Evolutionary conservation across 2,113 vertebrate genomes (phyloP), one percentile per base, ranked within the genome.

Genomic region (Bubo bubo): DNA sequence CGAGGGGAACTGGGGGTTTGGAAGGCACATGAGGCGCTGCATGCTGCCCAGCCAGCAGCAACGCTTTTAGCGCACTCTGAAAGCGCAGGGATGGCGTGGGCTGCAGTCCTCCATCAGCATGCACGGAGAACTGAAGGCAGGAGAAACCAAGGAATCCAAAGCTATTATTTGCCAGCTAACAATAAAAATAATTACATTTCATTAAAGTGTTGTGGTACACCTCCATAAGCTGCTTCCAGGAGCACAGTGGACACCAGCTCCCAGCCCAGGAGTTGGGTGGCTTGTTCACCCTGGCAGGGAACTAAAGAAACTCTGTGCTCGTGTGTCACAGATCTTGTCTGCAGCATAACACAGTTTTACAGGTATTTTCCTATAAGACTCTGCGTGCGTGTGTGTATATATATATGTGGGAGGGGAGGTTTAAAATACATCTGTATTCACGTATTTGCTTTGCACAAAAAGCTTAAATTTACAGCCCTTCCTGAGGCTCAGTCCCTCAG

Each of bases 271-370:
- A 37, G 37, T 47, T 60, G 39, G 26, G 49, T 11, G 14, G 53
- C 27, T 1, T 3, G 0, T 9, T 6, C 41, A 8, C 12, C 80
- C 50, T 8, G 12, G 41, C 52, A 71, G 35, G n/a, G 67, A 84
- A 37, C 26, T 32, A 4, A 34, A 14, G 22, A 37, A 76, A 41
- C 28, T 75, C 39, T 13, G 35, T 62, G 52, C 52, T 82, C 1
- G 0, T 4, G 52, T 43, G 58, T 18, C 47, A 22, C 17, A 0
- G 68, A 43, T 32, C 52, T 59, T 1, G 0, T 35, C 14, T 63
- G 32, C 71, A 79, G 37, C 27, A 1, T 0, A 58, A 22, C n/a
- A 4, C 1, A 0, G 27, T 2, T 50, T 71, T 27, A 49, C 3
- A 64, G 58, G 9, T 47, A 22, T 64, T n/a, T 73, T 73, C 59